phyloP scores from a whole-genome alignment of 2,888 invertebrate species.

The Ennomos erosarius region DNA sequence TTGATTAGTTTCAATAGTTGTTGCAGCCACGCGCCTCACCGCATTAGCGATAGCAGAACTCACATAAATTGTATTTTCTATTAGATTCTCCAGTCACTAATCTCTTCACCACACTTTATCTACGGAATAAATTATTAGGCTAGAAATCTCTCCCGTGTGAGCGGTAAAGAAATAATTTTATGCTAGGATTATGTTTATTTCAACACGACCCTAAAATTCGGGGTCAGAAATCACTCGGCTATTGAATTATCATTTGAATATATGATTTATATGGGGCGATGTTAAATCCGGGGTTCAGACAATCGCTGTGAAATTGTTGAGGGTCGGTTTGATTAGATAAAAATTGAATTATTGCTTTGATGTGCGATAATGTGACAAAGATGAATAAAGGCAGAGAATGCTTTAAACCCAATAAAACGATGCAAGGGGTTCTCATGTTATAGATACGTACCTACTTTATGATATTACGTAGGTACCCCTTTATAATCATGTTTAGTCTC shows the following conservation, averaged over 20 bases:
- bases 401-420: too few relatives aligned
- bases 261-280: slow-evolving; percentile 71
- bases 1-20: slow-evolving; percentile 58
- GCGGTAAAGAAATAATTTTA: slow-evolving; percentile 70
- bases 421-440: too few relatives aligned
- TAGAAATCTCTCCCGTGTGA: slow-evolving; percentile 69
- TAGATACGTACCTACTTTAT: too few relatives aligned
- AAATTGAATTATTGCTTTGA: slow-evolving; percentile 64
- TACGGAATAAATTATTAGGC: slow-evolving; percentile 72
- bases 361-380: slow-evolving; percentile 50
- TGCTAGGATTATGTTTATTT: slow-evolving; percentile 68
- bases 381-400: slow-evolving; percentile 13
- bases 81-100: slow-evolving; percentile 71
- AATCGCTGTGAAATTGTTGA: slow-evolving; percentile 73
- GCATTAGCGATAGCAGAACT: slow-evolving; percentile 67
- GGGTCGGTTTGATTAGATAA: slow-evolving; percentile 72
- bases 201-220: slow-evolving; percentile 64
- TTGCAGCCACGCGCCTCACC: slow-evolving; percentile 69
- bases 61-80: slow-evolving; percentile 74
- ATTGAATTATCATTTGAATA: slow-evolving; percentile 84
- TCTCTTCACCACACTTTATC: slow-evolving; percentile 64
- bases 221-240: slow-evolving; percentile 73
- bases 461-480: too few relatives aligned
- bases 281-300: slow-evolving; percentile 68
- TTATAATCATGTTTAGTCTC: too few relatives aligned